Base-by-base conservation (phyloP, 2,113 vertebrate species). In the Amazona guildingii region DNA sequence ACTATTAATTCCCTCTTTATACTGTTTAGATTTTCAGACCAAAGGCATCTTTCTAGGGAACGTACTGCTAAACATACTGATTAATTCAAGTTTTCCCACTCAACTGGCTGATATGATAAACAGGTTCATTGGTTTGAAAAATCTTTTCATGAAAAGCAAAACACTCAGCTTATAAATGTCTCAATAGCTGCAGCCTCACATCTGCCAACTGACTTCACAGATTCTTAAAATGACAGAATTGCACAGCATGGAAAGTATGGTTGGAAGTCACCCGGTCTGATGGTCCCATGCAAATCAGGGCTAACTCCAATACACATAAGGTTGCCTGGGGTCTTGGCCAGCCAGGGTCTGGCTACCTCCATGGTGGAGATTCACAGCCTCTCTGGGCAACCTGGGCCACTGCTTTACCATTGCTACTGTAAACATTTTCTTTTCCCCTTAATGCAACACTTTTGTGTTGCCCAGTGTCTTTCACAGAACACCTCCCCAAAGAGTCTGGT, bases 31-130 rank as follows among this genome's bases (percentile, higher is more conserved):
- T 61, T 85, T 89, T 83, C 72, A 86, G 43, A 64, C n/a, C 16
- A 95, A 86, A 91, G 16, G 2, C 17, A 39, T 19, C 28, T 59
- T 92, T 89, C 31, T 48, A 79, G 16, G 23, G 23, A 93, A 74
- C 15, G 29, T 35, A 29, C 28, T 35, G 43, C 37, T 64, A 63
- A 91, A 85, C 0, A 1, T 70, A 82, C 33, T 28, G 15, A 80
- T 61, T 76, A 78, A 90, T 61, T 79, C 37, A 89, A 46, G 5
- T 84, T 94, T 79, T 74, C 27, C 84, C 25, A 59, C 25, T 81
- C 77, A 51, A 4, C 11, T 8, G 72, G 27, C 62, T 70, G 33
- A 64, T 17, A 7, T 55, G 25, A 78, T 43, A 67, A 77, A 92
- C 1, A 62, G 8, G 46, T 51, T 75, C 29, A 51, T 35, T 1